Conservation (phyloP, 2,888 invertebrate species). For the Melieria picta region DNA sequence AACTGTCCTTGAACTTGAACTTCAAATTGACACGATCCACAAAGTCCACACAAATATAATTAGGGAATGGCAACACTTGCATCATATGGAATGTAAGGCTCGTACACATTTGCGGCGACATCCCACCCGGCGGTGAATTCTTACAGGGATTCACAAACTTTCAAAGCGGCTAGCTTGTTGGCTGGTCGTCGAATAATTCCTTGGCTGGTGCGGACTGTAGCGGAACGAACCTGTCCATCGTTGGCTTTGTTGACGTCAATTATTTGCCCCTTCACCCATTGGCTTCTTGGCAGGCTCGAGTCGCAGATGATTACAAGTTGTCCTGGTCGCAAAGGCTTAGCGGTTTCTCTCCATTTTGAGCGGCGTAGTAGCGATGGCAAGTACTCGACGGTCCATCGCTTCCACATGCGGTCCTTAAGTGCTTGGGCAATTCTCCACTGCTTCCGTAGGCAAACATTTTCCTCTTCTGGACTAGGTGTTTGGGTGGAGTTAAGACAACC, state of each 20-base stretch:
- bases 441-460: conserved; percentile 23
- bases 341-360: conserved; percentile 37
- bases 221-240: neutral
- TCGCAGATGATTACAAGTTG: conserved; percentile 31
- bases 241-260: conserved; percentile 8
- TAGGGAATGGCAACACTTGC: too few relatives aligned
- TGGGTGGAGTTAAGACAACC: conserved; percentile 34
- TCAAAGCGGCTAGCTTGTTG: conserved; percentile 1
- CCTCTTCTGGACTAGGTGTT: conserved; percentile 28
- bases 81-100: too few relatives aligned
- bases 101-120: neutral
- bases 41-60: too few relatives aligned
- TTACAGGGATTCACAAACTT: conserved; percentile 9
- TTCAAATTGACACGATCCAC: too few relatives aligned
- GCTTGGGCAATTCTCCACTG: conserved; percentile 36
- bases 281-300: conserved; percentile 22
- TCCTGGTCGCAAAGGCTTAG: neutral
- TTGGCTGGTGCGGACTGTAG: neutral
- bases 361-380: conserved; percentile 33
- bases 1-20: too few relatives aligned
- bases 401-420: conserved; percentile 34
- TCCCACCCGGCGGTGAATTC: conserved; percentile 9
- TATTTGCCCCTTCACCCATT: conserved; percentile 34
- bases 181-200: neutral
- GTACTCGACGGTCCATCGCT: conserved; percentile 32